These are phyloP conservation scores for Apamea epomidion DNA, from an alignment of 2,888 invertebrate species.

Conservation along the genomic window DNA sequence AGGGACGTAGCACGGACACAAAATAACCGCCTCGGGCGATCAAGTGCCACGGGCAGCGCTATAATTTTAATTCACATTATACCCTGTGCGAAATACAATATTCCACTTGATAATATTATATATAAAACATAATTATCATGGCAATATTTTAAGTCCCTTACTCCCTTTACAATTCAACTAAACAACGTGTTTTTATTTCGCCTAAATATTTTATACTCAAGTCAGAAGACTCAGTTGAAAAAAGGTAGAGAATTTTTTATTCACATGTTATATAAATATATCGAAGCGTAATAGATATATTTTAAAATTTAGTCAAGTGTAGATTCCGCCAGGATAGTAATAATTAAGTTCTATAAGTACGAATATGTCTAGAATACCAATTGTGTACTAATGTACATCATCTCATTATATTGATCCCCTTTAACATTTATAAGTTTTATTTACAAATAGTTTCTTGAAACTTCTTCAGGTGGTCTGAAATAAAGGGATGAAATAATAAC, in stretches of 20 bases:
- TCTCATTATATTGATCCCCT: conserved; percentile 90
- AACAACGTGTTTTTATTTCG: conserved; percentile 79
- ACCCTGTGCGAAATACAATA: conserved; percentile 88
- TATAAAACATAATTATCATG: conserved; percentile 85
- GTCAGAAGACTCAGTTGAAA: conserved; percentile 70
- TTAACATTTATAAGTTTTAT: conserved; percentile 89
- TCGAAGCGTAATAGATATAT: conserved; percentile 80
- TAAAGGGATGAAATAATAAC: conserved; percentile 73
- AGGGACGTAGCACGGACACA: conserved; percentile 87
- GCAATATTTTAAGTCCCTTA: conserved; percentile 87
- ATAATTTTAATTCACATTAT: conserved; percentile 84
- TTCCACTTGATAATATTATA: conserved; percentile 85
- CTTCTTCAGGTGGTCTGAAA: conserved; percentile 80
- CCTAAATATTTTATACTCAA: conserved; percentile 78
- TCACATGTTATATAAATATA: conserved; percentile 75
- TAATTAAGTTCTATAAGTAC: conserved; percentile 87
- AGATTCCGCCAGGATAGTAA: conserved; percentile 83
- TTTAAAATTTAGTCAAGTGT: conserved; percentile 79
- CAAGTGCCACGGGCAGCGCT: conserved; percentile 75
- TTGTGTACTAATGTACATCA: conserved; percentile 88
- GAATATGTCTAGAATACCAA: conserved; percentile 89
- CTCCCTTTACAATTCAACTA: conserved; percentile 84
- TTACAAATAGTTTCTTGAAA: conserved; percentile 83
- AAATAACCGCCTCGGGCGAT: conserved; percentile 70
- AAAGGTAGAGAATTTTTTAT: conserved; percentile 74